These are phyloP conservation scores for Epinotia brunnichana DNA, from an alignment of 2,888 invertebrate genomes.

Conservation along the genomic window DNA sequence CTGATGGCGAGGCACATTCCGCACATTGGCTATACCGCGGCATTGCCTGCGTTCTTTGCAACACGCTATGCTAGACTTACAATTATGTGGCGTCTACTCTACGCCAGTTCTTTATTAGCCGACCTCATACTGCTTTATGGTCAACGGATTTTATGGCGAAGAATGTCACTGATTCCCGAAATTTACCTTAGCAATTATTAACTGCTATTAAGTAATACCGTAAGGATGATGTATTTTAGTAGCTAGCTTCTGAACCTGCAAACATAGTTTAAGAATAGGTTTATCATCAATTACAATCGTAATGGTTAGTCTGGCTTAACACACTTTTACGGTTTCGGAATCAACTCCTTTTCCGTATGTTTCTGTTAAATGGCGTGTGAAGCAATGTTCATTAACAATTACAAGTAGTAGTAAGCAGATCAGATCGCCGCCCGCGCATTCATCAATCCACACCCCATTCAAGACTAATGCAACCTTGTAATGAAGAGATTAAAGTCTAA, in stretches of 20 bases:
- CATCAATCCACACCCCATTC: background rate
- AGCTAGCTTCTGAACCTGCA: background rate
- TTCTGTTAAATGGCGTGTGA: constrained; percentile 60
- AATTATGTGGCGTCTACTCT: too few species aligned
- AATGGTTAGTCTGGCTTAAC: background rate
- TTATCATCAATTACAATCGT: background rate
- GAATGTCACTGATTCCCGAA: too few species aligned
- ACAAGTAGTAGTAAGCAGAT: constrained; percentile 51
- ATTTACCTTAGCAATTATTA: too few species aligned
- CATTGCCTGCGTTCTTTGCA: too few species aligned
- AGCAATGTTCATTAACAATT: constrained; percentile 66
- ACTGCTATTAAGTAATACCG: too few species aligned
- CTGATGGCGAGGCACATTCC: too few species aligned
- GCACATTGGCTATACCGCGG: too few species aligned
- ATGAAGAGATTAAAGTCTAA: background rate
- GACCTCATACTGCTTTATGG: too few species aligned
- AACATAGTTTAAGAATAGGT: background rate
- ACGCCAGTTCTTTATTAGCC: too few species aligned
- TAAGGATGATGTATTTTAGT: background rate
- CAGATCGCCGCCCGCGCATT: constrained; percentile 54
- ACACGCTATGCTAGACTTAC: too few species aligned
- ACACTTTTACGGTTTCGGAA: constrained; percentile 36
- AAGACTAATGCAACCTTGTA: constrained; percentile 7
- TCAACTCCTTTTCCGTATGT: constrained; percentile 54
- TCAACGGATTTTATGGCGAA: too few species aligned